Evolutionary conservation across 1,140 invertebrate genomes (phyloP), one percentile per base, ranked within the genome.

Genomic region (Drosophila oshimai): DNA sequence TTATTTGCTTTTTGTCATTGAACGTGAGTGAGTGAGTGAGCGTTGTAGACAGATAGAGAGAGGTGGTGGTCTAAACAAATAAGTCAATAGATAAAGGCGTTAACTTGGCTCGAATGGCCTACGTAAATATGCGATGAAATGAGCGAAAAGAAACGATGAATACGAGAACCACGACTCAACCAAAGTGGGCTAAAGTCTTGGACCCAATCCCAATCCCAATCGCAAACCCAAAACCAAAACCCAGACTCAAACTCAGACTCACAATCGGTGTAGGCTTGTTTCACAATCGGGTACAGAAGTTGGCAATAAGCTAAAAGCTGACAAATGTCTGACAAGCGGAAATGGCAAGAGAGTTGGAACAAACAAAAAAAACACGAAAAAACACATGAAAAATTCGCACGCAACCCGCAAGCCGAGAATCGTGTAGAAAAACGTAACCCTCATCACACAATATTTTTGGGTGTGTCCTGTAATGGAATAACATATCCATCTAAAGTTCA

Each of bases 321-420:
- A 84, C 80, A 86, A 86, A 84, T 86, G 80, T 84, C 79, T 84
- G 80, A 84, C 80, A 84, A 86, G 80, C 80, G 80, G 80, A 84
- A 84, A 80, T 84, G 75, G 74, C 75, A 77, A 53, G 37, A 29
- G 62, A 68, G 44, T 69, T 58, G 55, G 60, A 70, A 61, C 64
- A 75, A 33, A 65, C 34, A 61, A 69, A 75, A 33, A 65, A 36
- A 69, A 54, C 57, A 53, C 28, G 7, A 68, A 50, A 47, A 41
- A 45, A 22, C 42, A 44, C 46, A 60, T 24, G 22, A 41, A 68
- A 58, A 51, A 31, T 42, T 57, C 45, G 54, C 42, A 29, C 34
- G 24, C 55, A 36, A 34, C 13, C 17, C 22, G 15, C 3, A 55
- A n/a, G 6, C 17, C 13, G 15, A 28, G n/a, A 64, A 18, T 24